Evolutionary conservation across 2,113 vertebrate genomes (phyloP).

Genomic region (Sinocyclocheilus grahami): DNA sequence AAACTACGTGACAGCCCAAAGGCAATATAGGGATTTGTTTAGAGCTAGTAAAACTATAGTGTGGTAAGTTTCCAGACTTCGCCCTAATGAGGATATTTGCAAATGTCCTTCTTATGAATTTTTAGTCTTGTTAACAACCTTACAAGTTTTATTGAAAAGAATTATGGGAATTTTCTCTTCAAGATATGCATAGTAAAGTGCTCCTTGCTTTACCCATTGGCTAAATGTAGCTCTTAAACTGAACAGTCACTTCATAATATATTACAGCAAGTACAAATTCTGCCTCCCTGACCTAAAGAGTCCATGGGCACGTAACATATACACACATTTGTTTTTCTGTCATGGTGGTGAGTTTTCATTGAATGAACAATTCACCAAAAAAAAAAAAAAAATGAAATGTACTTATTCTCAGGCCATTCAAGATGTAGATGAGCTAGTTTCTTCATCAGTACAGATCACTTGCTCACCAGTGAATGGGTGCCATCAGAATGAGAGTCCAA

Average conservation of each 20-base stretch:
- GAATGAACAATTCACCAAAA: background rate
- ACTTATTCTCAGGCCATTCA: background rate
- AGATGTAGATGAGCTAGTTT: background rate
- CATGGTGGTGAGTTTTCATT: background rate
- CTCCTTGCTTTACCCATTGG: background rate
- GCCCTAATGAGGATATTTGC: background rate
- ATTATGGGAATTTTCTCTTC: background rate
- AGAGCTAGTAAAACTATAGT: background rate
- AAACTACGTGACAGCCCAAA: slow-evolving; percentile 4
- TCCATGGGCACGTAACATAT: background rate
- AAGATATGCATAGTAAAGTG: background rate
- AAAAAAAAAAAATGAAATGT: too few relatives aligned
- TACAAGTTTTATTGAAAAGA: background rate
- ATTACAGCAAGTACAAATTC: background rate
- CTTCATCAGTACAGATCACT: too few relatives aligned
- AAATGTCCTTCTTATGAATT: background rate
- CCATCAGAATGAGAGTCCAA: background rate
- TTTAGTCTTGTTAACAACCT: slow-evolving; percentile 10
- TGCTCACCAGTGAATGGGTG: background rate
- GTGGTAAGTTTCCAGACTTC: background rate
- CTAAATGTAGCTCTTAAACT: background rate
- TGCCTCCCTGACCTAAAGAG: background rate
- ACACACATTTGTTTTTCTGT: background rate
- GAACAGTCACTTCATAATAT: background rate
- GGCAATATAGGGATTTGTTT: background rate